Percentiles rank a stretch among this genome's conserved stretches.
phyloP scores from a whole-genome alignment of 2,888 invertebrate genomes.

The Boloria selene region DNA sequence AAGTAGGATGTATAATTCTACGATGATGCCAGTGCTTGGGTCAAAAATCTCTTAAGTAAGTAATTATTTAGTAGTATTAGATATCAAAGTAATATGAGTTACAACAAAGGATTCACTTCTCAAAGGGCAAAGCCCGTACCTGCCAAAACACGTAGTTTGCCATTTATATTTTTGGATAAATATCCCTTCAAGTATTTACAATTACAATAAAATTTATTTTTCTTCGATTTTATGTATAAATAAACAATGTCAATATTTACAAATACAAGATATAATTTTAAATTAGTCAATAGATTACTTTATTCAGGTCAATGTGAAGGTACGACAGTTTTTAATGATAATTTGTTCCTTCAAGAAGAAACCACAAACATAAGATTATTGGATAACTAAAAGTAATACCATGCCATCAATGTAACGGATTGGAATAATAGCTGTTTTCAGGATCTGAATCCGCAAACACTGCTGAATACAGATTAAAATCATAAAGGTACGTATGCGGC shows the following conservation, averaged over 20 bases:
- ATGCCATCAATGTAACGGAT: no score
- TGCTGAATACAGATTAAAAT: no score
- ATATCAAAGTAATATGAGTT: slow-evolving; percentile 12
- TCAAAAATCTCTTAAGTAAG: slow-evolving; percentile 52
- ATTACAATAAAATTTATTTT: slow-evolving; percentile 16
- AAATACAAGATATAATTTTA: slow-evolving; percentile 36
- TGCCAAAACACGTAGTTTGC: slow-evolving; percentile 38
- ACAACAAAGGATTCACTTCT: background rate
- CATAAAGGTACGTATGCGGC: no score
- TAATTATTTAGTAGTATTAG: slow-evolving; percentile 14
- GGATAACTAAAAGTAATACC: no score
- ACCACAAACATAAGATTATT: no score
- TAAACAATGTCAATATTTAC: slow-evolving; percentile 17
- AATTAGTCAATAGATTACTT: slow-evolving; percentile 39
- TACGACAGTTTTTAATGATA: background rate
- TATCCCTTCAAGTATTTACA: slow-evolving; percentile 23
- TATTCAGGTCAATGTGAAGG: slow-evolving; percentile 3
- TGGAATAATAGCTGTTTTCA: no score
- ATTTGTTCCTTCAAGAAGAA: no score
- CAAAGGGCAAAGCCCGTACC: slow-evolving; percentile 15
- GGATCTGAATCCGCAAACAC: no score
- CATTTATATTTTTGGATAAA: slow-evolving; percentile 57
- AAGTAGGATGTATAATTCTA: slow-evolving; percentile 30
- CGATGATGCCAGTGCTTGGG: slow-evolving; percentile 54
- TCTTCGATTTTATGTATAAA: slow-evolving; percentile 5